phyloP scores from a whole-genome alignment of 2,113 vertebrate species.

The Austrofundulus limnaeus region DNA sequence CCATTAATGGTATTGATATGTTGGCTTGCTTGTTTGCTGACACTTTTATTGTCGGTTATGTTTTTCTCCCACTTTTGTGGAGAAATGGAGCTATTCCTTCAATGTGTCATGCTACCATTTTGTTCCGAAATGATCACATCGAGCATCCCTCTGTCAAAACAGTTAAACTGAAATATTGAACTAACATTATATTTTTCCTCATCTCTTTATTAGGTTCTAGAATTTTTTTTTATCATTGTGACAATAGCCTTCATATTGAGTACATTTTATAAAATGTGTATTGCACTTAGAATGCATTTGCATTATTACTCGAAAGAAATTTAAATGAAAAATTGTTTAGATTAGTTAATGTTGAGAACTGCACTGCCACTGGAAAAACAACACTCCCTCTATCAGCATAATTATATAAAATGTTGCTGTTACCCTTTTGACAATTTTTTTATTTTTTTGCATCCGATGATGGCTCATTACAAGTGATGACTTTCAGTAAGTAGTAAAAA shows the following conservation, averaged over 20 bases:
- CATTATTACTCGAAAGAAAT: constrained; percentile 47
- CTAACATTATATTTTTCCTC: constrained; percentile 14
- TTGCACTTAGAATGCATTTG: constrained; percentile 28
- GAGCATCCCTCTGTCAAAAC: constrained; percentile 25
- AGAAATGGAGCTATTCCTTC: constrained; percentile 52
- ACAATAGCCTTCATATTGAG: constrained; percentile 21
- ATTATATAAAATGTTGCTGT: constrained; percentile 33
- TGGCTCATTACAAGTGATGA: constrained; percentile 67
- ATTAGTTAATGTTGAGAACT: constrained; percentile 40
- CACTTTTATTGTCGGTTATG: constrained; percentile 33
- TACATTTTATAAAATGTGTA: constrained; percentile 31
- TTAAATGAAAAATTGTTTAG: constrained; percentile 42
- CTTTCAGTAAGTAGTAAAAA: constrained; percentile 50
- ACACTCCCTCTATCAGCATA: constrained; percentile 33
- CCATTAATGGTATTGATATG: constrained; percentile 61
- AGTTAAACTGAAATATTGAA: constrained; percentile 12
- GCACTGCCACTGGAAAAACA: constrained; percentile 43
- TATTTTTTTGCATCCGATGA: constrained; percentile 41
- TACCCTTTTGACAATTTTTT: constrained; percentile 50
- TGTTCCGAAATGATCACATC: constrained; percentile 29
- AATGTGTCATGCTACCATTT: constrained; percentile 4
- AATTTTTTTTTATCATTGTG: background rate
- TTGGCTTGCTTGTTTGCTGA: constrained; percentile 53
- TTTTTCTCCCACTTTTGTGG: constrained; percentile 30
- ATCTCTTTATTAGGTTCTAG: constrained; percentile 31